phyloP scores from a whole-genome alignment of 2,888 invertebrate species.

The Microctonus hyperodae region DNA sequence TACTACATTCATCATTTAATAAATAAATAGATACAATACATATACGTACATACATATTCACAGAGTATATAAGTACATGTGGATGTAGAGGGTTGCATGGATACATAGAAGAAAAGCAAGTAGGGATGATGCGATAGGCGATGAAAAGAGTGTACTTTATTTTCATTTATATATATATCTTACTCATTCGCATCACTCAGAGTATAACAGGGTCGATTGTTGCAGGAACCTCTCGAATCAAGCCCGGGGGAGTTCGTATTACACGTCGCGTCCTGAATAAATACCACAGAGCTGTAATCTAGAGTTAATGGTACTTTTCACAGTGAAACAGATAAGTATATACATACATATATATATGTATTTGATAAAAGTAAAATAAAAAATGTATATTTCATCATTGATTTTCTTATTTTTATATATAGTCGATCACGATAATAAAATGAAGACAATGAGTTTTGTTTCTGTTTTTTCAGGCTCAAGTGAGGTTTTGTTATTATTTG shows the following conservation, averaged over 20 bases:
- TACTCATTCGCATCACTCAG: conserved; percentile 19
- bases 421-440: too few species aligned
- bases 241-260: conserved; percentile 44
- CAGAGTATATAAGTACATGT: too few species aligned
- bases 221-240: conserved; percentile 17
- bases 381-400: background rate
- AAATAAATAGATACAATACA: too few species aligned
- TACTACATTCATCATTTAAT: conserved; percentile 24
- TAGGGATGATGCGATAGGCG: conserved; percentile 38
- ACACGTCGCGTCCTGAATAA: conserved; percentile 51
- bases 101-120: conserved; percentile 27
- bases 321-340: conserved; percentile 26
- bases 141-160: conserved; percentile 13
- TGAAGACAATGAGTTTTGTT: too few species aligned
- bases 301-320: conserved; percentile 57
- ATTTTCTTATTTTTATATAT: background rate
- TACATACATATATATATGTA: background rate
- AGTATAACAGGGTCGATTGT: conserved; percentile 34
- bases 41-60: background rate
- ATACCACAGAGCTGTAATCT: conserved; percentile 57
- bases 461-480: background rate
- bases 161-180: too few species aligned
- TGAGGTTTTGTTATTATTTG: background rate
- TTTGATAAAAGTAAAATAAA: background rate
- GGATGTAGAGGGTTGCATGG: background rate